A percentile compares a stretch with the other conserved stretches of the same genome.
These are phyloP conservation scores for Anneissia japonica DNA, from an alignment of 35 echinoderm and acorn worm genomes.

Conservation along the genomic window DNA sequence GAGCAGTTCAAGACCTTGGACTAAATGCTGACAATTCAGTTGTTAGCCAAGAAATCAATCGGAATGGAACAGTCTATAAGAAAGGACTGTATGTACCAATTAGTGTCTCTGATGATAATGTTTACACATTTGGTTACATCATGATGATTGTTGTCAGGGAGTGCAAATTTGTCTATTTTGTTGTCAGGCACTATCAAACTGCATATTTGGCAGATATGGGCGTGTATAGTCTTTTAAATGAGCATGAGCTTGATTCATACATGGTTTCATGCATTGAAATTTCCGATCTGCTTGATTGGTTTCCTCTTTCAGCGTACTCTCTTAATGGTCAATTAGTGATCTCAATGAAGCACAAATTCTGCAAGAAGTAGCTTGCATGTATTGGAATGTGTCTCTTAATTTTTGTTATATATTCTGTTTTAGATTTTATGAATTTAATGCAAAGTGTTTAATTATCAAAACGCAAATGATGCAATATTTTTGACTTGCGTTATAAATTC, in stretches of 20 bases:
- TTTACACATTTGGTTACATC: background rate
- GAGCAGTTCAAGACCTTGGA: background rate
- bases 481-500: too few relatives aligned
- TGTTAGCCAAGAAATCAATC: background rate
- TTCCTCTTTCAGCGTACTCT: background rate
- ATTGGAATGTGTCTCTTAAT: too few relatives aligned
- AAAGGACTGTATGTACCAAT: background rate
- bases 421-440: too few relatives aligned
- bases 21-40: background rate
- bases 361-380: too few relatives aligned
- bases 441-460: too few relatives aligned
- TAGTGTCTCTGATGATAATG: background rate
- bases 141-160: background rate
- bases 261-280: background rate
- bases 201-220: background rate
- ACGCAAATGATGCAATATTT: too few relatives aligned
- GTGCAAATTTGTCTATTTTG: background rate
- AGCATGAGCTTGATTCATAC: background rate
- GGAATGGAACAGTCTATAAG: background rate
- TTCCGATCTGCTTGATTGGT: background rate
- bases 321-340: background rate
- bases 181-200: background rate
- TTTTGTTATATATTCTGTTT: too few relatives aligned
- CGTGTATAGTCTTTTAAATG: background rate
- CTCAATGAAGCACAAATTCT: background rate